These are phyloP conservation scores for Melinaea menophilus DNA, from an alignment of 2,888 invertebrate species.

Conservation along the genomic window DNA sequence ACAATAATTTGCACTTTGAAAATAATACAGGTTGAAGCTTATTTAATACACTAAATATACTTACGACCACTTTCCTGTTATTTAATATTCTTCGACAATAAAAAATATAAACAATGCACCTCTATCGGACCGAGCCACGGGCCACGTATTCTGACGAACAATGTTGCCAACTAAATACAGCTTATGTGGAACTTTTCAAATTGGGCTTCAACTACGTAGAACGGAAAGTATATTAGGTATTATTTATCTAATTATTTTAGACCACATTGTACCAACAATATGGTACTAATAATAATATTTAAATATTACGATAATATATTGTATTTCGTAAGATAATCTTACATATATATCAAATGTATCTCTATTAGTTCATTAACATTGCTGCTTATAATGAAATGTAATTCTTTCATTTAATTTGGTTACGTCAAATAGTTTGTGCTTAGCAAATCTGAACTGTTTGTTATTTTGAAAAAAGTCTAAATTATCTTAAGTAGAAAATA, in stretches of 20 bases:
- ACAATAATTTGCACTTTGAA: constrained; percentile 30
- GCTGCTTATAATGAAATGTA: constrained; percentile 26
- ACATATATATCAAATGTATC: background rate
- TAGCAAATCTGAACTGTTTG: constrained; percentile 4
- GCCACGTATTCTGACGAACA: constrained; percentile 71
- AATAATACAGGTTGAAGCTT: constrained; percentile 21
- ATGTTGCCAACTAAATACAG: constrained; percentile 66
- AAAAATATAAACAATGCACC: constrained; percentile 73
- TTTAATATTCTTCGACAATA: constrained; percentile 55
- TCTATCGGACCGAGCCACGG: constrained; percentile 59
- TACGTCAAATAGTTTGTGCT: constrained; percentile 2
- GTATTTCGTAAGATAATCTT: background rate
- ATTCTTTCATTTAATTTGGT: constrained; percentile 2
- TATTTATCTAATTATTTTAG: background rate
- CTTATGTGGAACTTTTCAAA: constrained; percentile 76
- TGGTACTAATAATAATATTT: background rate
- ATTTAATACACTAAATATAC: constrained; percentile 42
- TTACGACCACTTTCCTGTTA: constrained; percentile 58
- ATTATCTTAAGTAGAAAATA: background rate
- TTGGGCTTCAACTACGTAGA: constrained; percentile 38
- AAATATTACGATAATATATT: background rate
- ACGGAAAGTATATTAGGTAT: constrained; percentile 40
- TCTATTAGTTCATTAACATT: background rate
- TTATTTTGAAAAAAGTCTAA: background rate
- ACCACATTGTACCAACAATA: background rate